Evolutionary conservation across 1,140 invertebrate species (phyloP), one percentile per base, ranked within the genome.

Genomic region (Oreohelix idahoensis): DNA sequence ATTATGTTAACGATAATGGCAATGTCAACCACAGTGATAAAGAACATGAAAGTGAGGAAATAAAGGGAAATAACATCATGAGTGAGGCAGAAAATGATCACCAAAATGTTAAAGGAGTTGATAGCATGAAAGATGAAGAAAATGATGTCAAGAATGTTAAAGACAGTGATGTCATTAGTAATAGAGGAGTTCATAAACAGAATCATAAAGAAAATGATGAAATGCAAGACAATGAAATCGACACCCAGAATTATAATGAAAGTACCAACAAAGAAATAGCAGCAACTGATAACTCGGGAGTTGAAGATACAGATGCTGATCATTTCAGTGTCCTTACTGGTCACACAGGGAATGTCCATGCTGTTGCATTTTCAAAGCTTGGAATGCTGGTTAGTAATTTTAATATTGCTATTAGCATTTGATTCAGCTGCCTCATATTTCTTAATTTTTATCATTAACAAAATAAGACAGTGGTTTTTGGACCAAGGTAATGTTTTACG

Each of bases 271-370:
- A 74, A 26, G 29, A 74, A 39, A 26, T 10, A 42, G 36, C 36
- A n/a, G 23, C 23, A 17, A 29, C 10, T 38, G 36, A 26, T 23
- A 42, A 15, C 26, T 42, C 71, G 4, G 26, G 11, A 39, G 71
- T 1, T 39, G 26, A 77, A 1, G 11, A 51, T n/a, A n/a, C n/a
- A n/a, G n/a, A 51, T 29, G 49, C 32, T 63, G 35, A 79, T 66
- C 32, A 39, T n/a, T 79, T 23, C 29, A 66, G 29, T n/a, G 87
- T 89, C 1, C 70, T 92, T 10, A 66, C 83, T 23, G 90, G 89
- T 36, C 92, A 92, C 79, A 87, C 86, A 53, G 90, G 91, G 23
- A 92, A 92, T 84, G 85, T 92, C 20, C 92, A 91, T 80, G 84
- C 90, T 79, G 89, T 92, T 0, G 83, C 89, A 0, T 91, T 92